Evolutionary conservation across 2,888 invertebrate genomes (phyloP).

Genomic region (Drosophila aldrichi): DNA sequence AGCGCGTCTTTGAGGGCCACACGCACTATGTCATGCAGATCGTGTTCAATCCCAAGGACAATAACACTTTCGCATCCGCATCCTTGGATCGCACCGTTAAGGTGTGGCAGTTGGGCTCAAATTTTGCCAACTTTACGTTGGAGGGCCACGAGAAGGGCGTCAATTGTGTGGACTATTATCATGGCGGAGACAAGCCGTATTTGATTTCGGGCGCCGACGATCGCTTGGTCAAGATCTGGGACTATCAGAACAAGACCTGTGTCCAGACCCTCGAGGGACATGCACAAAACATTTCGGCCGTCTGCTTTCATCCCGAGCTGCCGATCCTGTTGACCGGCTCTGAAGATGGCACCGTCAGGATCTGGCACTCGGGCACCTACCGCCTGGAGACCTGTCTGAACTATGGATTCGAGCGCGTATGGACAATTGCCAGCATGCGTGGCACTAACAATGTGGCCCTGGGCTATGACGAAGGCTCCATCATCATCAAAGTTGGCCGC

Average conservation of each 20-base stretch:
- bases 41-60: constrained; percentile 99
- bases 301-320: constrained; percentile 98
- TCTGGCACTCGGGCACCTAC: constrained; percentile 99
- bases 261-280: constrained; percentile 99
- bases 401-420: constrained; percentile 98
- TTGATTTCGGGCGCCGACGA: constrained; percentile 99
- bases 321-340: constrained; percentile 98
- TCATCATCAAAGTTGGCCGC: constrained; percentile 89
- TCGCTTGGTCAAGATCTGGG: constrained; percentile 99
- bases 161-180: constrained; percentile 99
- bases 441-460: constrained; percentile 98
- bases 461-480: constrained; percentile 88
- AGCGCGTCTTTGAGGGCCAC: constrained; percentile 99
- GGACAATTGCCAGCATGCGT: constrained; percentile 97
- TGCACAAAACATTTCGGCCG: constrained; percentile 97
- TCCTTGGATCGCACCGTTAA: constrained; percentile 98
- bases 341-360: constrained; percentile 98
- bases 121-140: constrained; percentile 98
- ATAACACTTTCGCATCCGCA: constrained; percentile 99
- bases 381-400: constrained; percentile 97
- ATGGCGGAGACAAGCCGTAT: constrained; percentile 99
- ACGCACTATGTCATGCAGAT: constrained; percentile 99
- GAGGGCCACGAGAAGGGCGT: constrained; percentile 99
- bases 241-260: constrained; percentile 99
- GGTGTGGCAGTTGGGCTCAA: constrained; percentile 99